Evolutionary conservation across 2,888 invertebrate species (phyloP), one percentile per base, ranked within the genome.

Genomic region (Caenorhabditis drosophilae): DNA sequence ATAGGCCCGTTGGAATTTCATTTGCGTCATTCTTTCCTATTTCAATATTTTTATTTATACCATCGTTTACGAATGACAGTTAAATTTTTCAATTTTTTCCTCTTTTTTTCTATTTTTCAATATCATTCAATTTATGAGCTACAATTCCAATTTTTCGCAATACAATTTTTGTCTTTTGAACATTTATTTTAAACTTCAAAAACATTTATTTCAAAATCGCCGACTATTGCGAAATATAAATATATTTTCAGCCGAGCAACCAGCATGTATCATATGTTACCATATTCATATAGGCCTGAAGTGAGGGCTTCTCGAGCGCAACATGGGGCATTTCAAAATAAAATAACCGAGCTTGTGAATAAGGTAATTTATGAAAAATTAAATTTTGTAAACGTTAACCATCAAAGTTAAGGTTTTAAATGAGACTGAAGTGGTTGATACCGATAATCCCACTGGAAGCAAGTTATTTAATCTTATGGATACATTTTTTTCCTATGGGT

Each of bases 401-500:
- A n/a, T n/a, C n/a, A n/a, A n/a, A n/a, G n/a, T n/a, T n/a, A n/a
- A 71, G 71, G 41, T 71, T 9, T 36, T 54, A 2, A 18, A 26
- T 7, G 72, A 72, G 53, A 63, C 61, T 1, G 67, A 75, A 57
- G 58, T 75, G 1, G 59, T 75, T 27, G 70, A 70, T 34, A 56
- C 66, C 0, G 50, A 66, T 4, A 51, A 70, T 26, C 42, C 49
- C 1, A 55, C 48, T 11, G 73, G 68, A 1, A 56, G 70, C 18
- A 60, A 59, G 9, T 52, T 76, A 11, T 70, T 78, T 47, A 73
- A 73, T 47, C 48, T 61, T 0, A 57, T 78, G 31, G 78, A 78
- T 40, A 54, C 64, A 2, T 76, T 78, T 35, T 70, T 78, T 49
- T 60, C 68, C 4, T 75, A 78, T 44, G 78, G 78, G 78, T 78